Evolutionary conservation across 2,113 vertebrate genomes (phyloP).

Genomic region (Morone chrysops): DNA sequence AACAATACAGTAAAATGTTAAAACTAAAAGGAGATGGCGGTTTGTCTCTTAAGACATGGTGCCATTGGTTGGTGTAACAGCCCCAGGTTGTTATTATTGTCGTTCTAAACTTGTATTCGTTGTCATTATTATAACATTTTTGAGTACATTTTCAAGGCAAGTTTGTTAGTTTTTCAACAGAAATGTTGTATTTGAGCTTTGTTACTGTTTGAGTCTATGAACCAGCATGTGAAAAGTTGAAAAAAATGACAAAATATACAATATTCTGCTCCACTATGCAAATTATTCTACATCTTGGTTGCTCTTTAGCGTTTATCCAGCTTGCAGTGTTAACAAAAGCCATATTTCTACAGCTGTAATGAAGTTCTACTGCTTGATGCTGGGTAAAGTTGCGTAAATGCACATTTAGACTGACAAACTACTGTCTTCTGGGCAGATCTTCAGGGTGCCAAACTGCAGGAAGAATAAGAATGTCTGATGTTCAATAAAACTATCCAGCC

Average conservation of each 20-base stretch:
- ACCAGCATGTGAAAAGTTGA: neutral
- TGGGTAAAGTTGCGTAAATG: neutral
- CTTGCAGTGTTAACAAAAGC: neutral
- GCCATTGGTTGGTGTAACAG: too few species aligned
- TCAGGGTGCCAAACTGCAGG: conserved; percentile 1
- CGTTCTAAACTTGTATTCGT: neutral
- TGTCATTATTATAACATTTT: neutral
- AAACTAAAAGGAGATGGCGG: too few species aligned
- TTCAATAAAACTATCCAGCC: conserved; percentile 16
- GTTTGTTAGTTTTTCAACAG: neutral
- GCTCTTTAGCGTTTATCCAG: neutral
- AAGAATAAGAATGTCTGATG: conserved; percentile 4
- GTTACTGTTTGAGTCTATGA: neutral
- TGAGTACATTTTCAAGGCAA: neutral
- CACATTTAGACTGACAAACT: conserved; percentile 1
- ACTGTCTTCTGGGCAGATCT: neutral
- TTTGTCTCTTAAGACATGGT: too few species aligned
- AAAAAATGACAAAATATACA: neutral
- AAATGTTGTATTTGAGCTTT: neutral
- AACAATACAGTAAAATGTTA: too few species aligned
- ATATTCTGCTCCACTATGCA: neutral
- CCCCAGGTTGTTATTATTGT: neutral
- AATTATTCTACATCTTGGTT: neutral
- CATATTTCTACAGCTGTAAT: neutral
- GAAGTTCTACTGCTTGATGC: neutral